Evolutionary conservation across 2,113 vertebrate genomes (phyloP).

Genomic region (Hippocampus abdominalis): DNA sequence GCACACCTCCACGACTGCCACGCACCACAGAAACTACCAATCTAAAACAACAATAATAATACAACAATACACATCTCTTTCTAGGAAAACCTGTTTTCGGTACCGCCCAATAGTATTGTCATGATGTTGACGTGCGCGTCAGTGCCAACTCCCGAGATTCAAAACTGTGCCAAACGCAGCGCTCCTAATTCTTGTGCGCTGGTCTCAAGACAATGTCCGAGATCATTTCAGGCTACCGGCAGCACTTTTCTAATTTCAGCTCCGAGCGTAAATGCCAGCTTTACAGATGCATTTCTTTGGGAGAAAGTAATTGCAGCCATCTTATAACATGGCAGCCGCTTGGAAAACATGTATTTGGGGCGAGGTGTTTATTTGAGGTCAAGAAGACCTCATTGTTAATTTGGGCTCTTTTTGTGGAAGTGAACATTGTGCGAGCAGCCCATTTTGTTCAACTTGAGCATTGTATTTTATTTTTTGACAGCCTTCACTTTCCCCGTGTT

Average conservation of each 20-base stretch:
- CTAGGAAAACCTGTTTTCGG: conserved; percentile 32
- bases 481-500: background rate
- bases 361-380: background rate
- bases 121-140: conserved; percentile 1
- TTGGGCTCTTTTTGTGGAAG: background rate
- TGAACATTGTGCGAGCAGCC: background rate
- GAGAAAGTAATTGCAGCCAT: background rate
- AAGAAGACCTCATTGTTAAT: background rate
- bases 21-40: conserved; percentile 14
- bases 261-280: background rate
- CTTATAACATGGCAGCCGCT: background rate
- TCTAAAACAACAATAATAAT: conserved; percentile 4
- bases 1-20: conserved; percentile 1
- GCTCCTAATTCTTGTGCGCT: no score
- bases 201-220: no score
- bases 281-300: background rate
- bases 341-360: background rate
- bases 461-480: background rate
- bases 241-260: no score
- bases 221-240: no score
- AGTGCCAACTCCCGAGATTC: conserved; percentile 20
- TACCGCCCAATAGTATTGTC: background rate
- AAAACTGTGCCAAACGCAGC: background rate
- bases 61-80: conserved; percentile 1
- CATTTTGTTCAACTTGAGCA: background rate